Percentiles rank a stretch among this genome's conserved stretches.
Evolutionary conservation across 2,113 vertebrate species (phyloP).

Genomic region (Gymnogyps californianus): DNA sequence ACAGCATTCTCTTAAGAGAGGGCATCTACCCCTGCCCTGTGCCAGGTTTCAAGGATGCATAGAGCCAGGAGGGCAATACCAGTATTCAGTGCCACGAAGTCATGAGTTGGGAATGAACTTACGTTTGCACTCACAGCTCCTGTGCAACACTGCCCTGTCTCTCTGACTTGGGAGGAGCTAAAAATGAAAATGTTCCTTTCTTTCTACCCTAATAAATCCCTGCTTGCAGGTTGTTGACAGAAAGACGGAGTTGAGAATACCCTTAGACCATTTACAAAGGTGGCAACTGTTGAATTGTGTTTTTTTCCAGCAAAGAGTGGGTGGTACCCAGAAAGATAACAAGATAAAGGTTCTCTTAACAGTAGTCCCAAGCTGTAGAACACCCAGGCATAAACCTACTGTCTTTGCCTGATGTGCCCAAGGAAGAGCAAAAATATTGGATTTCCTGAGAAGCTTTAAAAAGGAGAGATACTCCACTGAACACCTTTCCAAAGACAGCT

Average conservation of each 20-base stretch:
- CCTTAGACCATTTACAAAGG: not conserved
- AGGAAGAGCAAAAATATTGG: not conserved
- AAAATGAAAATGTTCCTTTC: not conserved
- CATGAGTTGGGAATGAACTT: not conserved
- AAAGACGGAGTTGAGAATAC: not conserved
- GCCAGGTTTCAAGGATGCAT: rapidly evolving
- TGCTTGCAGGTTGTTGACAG: not conserved
- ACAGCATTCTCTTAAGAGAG: not conserved
- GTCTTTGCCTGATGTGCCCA: not conserved
- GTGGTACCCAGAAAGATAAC: not conserved
- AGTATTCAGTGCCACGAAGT: not conserved
- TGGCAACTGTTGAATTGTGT: not conserved
- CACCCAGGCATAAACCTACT: not conserved
- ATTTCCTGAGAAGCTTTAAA: not conserved
- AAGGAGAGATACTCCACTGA: not conserved
- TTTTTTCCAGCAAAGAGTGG: not conserved
- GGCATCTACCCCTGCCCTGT: no score
- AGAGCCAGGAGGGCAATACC: not conserved
- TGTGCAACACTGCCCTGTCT: not conserved
- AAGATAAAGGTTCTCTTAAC: not conserved
- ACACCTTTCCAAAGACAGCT: not conserved
- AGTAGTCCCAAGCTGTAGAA: not conserved
- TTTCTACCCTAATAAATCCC: not conserved
- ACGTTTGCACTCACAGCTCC: not conserved
- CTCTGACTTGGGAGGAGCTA: not conserved